Evolutionary conservation across 1,140 invertebrate genomes (phyloP), one percentile per base, ranked within the genome.

Genomic region (Tenebrio molitor): DNA sequence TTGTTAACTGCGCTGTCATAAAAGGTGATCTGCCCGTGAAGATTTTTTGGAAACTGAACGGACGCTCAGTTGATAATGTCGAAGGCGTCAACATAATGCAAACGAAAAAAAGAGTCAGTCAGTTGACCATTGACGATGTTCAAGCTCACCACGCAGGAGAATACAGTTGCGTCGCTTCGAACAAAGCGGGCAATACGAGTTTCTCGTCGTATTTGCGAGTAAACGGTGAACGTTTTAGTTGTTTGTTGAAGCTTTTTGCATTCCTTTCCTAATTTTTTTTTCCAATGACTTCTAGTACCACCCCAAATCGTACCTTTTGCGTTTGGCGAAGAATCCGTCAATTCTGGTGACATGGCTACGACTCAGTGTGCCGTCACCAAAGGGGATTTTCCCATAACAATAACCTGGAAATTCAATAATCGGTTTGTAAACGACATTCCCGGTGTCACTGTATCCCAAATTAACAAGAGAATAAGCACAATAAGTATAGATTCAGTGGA

Each of bases 261-360:
- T 12, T 39, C 7, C 12, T 44, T 41, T 8, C 39, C 7, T 12
- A 19, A 66, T 34, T 90, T 91, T 81, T 87, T 87, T 74, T 90
- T 91, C 80, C 10, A 12, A 4, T 39, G 6, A 39, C 36, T 25
- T 74, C 77, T 80, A 89, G 87, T 88, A 64, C 79, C 89, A 62
- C 50, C 50, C 91, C 91, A 89, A 83, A 90, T 93, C 74, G 87
- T 89, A 83, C 91, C 90, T 66, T 92, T 93, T 82, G 84, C 86
- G 34, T 92, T 93, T 79, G 90, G 90, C 12, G 89, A 91, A 71
- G 88, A 90, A 42, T 87, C 89, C 23, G 84, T 91, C 14, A 91
- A 91, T 82, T 87, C 87, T 63, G 90, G 90, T 46, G 89, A 92
- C 76, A 88, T 88, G 70, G 87, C 87, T 17, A 87, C 86, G 39